Conservation (phyloP, 2,888 invertebrate species). For the Dermolepida albohirtum region DNA sequence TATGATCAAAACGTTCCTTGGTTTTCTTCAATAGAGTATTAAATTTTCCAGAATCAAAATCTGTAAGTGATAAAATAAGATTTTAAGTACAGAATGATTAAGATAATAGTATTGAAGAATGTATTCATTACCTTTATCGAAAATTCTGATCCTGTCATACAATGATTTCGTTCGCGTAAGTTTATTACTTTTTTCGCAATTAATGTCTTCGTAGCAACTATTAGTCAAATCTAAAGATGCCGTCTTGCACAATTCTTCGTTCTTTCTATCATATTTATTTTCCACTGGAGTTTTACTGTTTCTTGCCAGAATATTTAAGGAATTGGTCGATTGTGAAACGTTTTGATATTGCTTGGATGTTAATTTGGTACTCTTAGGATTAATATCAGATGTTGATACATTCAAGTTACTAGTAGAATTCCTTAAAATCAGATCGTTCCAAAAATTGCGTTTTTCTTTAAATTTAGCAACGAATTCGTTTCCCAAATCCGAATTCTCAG, state of each 20-base stretch:
- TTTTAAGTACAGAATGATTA: too few relatives aligned
- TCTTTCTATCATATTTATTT: slow-evolving; percentile 6
- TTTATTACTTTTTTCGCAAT: background rate
- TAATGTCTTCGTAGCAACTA: slow-evolving; percentile 2
- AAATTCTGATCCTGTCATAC: slow-evolving; percentile 34
- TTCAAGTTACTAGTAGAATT: slow-evolving; percentile 27
- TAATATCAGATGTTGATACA: slow-evolving; percentile 6
- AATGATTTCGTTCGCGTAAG: slow-evolving; percentile 7
- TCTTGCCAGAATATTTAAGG: slow-evolving; percentile 6
- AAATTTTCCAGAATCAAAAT: slow-evolving; percentile 27
- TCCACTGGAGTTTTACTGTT: background rate
- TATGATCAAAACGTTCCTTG: slow-evolving; percentile 18
- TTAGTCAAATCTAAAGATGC: slow-evolving; percentile 17
- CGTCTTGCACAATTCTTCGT: slow-evolving; percentile 17
- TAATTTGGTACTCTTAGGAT: slow-evolving; percentile 4
- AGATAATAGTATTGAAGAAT: too few relatives aligned
- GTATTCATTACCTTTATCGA: slow-evolving; percentile 36
- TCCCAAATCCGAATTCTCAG: slow-evolving; percentile 4
- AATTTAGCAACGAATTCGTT: slow-evolving; percentile 38
- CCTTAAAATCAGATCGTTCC: slow-evolving; percentile 31
- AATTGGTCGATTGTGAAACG: slow-evolving; percentile 25
- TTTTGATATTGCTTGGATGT: slow-evolving; percentile 10
- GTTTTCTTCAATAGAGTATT: slow-evolving; percentile 19
- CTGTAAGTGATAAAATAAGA: slow-evolving; percentile 5
- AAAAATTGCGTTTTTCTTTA: slow-evolving; percentile 38